These are phyloP conservation scores for Gnathonemus longibarbis DNA, from an alignment of 2,113 vertebrate species.

Conservation along the genomic window DNA sequence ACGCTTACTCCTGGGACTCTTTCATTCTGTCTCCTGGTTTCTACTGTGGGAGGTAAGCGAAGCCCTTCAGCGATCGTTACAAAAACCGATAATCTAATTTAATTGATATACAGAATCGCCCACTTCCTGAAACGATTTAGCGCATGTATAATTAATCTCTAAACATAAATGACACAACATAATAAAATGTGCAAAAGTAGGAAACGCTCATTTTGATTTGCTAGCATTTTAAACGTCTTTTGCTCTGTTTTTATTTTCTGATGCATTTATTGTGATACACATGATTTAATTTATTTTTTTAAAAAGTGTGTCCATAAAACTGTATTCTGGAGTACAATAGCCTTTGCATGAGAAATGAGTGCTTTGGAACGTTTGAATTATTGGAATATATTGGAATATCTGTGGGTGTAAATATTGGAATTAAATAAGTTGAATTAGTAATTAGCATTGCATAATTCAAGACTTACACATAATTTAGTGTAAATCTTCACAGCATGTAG, in stretches of 20 bases:
- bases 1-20: background rate
- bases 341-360: background rate
- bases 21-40: constrained; percentile 11
- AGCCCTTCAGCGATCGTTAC: background rate
- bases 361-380: background rate
- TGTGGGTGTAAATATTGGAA: background rate
- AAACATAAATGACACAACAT: background rate
- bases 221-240: background rate
- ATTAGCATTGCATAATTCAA: background rate
- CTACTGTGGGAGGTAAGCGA: constrained; percentile 17
- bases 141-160: background rate
- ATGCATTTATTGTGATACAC: background rate
- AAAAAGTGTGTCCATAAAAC: background rate
- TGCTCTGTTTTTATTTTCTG: background rate
- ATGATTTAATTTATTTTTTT: background rate
- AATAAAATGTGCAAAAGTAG: background rate
- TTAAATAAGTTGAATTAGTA: background rate
- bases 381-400: no score
- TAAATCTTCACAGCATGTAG: background rate
- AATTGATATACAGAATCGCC: background rate
- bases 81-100: background rate
- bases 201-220: background rate
- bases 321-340: background rate
- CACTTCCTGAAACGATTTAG: background rate
- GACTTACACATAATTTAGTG: background rate